These are phyloP conservation scores for Nemotelus pantherinus DNA, from an alignment of 2,888 invertebrate species.

Conservation along the genomic window DNA sequence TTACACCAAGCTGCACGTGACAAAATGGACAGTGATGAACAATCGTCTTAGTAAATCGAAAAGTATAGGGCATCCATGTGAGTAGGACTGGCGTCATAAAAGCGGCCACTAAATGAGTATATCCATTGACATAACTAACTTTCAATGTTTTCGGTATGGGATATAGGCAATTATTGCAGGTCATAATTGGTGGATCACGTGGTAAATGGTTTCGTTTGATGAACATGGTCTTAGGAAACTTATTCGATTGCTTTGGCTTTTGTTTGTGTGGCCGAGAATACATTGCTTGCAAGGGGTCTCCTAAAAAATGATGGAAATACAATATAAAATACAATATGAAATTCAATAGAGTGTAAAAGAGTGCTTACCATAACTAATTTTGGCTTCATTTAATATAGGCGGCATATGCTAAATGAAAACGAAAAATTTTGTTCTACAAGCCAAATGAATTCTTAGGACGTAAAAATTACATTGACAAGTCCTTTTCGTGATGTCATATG, in stretches of 20 bases:
- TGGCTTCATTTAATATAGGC: too few species aligned
- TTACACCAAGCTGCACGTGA: slow-evolving; percentile 15
- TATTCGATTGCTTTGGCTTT: background rate
- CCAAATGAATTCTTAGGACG: too few species aligned
- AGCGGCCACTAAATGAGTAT: slow-evolving; percentile 19
- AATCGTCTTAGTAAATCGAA: background rate
- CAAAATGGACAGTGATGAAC: slow-evolving; percentile 31
- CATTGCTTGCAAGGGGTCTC: too few species aligned
- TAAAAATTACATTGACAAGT: too few species aligned
- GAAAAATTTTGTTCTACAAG: too few species aligned
- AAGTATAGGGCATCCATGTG: slow-evolving; percentile 24
- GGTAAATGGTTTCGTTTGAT: slow-evolving; percentile 15
- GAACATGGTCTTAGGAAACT: background rate
- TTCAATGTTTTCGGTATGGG: background rate
- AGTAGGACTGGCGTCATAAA: slow-evolving; percentile 8
- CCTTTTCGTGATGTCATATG: too few species aligned
- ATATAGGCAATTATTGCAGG: slow-evolving; percentile 24
- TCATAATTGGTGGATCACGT: slow-evolving; percentile 8
- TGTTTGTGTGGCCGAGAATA: too few species aligned
- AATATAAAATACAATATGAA: too few species aligned
- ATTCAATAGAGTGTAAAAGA: too few species aligned
- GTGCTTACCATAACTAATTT: too few species aligned
- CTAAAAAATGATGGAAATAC: too few species aligned
- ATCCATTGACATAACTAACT: background rate
- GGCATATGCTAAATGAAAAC: too few species aligned